phyloP scores from a whole-genome alignment of 2,888 invertebrate species.

The Drosophila fungiperda region DNA sequence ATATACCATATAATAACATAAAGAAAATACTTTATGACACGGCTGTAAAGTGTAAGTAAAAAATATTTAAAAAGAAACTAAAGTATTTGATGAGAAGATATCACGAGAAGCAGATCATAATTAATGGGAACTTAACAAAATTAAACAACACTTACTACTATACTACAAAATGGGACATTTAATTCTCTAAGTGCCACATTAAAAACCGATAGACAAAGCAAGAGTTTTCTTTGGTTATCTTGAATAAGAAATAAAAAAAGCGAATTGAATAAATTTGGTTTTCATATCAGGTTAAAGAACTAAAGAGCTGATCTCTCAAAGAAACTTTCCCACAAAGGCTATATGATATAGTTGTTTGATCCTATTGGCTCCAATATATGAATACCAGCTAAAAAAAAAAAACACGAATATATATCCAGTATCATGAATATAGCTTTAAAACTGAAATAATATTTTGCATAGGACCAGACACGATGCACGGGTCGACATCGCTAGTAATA shows the following conservation, averaged over 20 bases:
- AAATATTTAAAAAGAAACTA: not conserved
- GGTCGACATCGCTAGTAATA: no score
- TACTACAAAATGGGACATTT: not conserved
- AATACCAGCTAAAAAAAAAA: no score
- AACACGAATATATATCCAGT: not conserved
- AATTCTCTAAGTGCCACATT: not conserved
- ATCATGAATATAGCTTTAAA: not conserved
- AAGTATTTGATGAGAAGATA: not conserved
- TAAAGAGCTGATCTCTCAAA: not conserved
- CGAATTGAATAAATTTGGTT: no score
- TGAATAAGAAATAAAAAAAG: no score
- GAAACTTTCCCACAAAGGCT: not conserved
- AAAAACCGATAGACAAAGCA: no score
- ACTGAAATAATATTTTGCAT: not conserved
- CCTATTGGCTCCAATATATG: not conserved
- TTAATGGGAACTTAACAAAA: not conserved
- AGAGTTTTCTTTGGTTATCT: no score
- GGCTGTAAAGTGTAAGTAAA: not conserved
- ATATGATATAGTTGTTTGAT: not conserved
- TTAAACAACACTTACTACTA: not conserved
- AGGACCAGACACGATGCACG: not conserved
- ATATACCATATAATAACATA: not conserved
- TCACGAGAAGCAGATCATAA: not conserved
- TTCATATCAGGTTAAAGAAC: not conserved
- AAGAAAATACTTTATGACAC: slow-evolving; percentile 1